Conservation (phyloP, 2,888 invertebrate genomes). For the Hypena proboscidalis region DNA sequence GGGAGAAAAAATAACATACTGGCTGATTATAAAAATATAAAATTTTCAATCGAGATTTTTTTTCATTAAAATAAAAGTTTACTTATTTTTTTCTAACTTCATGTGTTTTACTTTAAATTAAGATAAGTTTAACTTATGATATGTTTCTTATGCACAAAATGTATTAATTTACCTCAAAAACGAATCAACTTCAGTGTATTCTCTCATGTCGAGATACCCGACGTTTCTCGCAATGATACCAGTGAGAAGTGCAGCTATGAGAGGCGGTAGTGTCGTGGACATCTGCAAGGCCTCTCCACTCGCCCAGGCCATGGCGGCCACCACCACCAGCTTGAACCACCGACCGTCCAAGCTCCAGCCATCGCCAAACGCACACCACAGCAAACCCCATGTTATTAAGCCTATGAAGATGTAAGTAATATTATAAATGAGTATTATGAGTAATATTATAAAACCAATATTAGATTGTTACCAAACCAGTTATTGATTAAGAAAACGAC, state of each 20-base stretch:
- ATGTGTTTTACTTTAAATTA: no score
- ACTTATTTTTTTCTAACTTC: no score
- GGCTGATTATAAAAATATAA: no score
- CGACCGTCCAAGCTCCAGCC: constrained; percentile 67
- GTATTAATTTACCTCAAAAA: constrained; percentile 63
- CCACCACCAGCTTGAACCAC: constrained; percentile 63
- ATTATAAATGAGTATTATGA: no score
- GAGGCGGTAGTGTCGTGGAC: constrained; percentile 65
- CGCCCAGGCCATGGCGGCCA: constrained; percentile 64
- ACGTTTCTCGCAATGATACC: constrained; percentile 71
- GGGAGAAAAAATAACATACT: no score
- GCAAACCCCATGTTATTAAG: constrained; percentile 62
- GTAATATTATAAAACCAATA: no score
- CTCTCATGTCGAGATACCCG: constrained; percentile 69
- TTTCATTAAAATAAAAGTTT: no score
- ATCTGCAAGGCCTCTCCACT: constrained; percentile 60
- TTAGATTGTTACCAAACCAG: no score
- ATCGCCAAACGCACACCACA: constrained; percentile 66
- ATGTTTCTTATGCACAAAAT: not conserved
- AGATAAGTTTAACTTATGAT: no score
- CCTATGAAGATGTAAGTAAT: no score
- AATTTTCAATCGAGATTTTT: no score
- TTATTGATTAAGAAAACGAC: no score
- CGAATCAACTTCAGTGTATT: constrained; percentile 63
- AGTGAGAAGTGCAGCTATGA: constrained; percentile 66